These are phyloP conservation scores for Vulpes ferrilata DNA, from an alignment of 2,113 vertebrate genomes.

Conservation along the genomic window DNA sequence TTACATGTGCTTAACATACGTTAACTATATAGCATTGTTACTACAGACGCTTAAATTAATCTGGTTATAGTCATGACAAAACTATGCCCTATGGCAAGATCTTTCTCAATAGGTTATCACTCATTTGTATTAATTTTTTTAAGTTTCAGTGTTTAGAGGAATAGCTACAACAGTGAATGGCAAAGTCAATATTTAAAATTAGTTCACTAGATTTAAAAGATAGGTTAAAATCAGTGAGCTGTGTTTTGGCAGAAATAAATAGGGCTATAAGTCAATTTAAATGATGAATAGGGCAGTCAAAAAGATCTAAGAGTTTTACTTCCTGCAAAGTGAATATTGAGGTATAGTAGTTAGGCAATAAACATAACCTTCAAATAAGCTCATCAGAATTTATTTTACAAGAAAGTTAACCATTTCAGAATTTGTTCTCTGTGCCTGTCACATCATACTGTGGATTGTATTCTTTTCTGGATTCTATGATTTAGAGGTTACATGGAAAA, in stretches of 20 bases:
- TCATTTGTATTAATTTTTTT: background rate
- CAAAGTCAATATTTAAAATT: background rate
- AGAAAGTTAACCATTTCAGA: background rate
- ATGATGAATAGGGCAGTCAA: background rate
- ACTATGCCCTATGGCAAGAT: background rate
- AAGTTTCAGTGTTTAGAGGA: background rate
- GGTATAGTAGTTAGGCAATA: background rate
- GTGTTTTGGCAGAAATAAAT: slow-evolving; percentile 17
- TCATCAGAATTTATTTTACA: slow-evolving; percentile 38
- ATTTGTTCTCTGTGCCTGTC: background rate
- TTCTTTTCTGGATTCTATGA: background rate
- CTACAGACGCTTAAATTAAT: background rate
- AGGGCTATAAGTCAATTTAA: background rate
- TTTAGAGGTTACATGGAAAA: background rate
- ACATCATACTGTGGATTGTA: background rate
- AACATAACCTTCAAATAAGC: slow-evolving; percentile 6
- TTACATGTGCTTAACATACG: background rate
- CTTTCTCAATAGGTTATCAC: background rate
- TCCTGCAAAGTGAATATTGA: background rate
- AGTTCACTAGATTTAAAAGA: background rate
- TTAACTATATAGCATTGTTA: background rate
- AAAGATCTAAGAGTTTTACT: slow-evolving; percentile 31
- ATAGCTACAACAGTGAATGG: background rate
- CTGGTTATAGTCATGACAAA: background rate
- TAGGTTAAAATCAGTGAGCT: background rate